Evolutionary conservation across 1,140 invertebrate species (phyloP).

Genomic region (Eupeodes corollae): DNA sequence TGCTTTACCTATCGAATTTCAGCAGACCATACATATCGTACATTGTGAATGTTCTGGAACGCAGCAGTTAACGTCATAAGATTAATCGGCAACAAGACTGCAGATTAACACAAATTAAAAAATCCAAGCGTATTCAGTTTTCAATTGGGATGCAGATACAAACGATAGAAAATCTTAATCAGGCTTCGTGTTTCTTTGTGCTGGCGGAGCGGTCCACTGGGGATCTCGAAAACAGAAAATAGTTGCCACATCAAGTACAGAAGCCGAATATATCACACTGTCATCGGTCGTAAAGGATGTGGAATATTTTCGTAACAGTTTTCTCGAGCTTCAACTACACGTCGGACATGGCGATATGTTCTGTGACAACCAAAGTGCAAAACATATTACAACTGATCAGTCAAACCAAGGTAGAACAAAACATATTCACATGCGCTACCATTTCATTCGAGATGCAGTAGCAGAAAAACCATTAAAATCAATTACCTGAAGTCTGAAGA

Average conservation of each 20-base stretch:
- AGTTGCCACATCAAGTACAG: no score
- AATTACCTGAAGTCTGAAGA: no score
- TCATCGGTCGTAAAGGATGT: slow-evolving; percentile 30
- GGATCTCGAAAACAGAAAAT: slow-evolving; percentile 22
- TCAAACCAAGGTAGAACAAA: slow-evolving; percentile 13
- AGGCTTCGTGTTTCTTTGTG: slow-evolving; percentile 23
- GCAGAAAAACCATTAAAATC: no score
- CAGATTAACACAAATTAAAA: neutral
- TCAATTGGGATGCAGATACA: neutral
- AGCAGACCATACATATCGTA: slow-evolving; percentile 37
- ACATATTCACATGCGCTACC: slow-evolving; percentile 8
- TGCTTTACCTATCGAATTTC: no score
- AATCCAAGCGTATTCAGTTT: slow-evolving; percentile 17
- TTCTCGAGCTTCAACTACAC: slow-evolving; percentile 1
- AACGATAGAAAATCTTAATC: no score
- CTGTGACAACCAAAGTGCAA: no score
- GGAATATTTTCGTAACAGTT: no score
- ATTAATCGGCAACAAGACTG: slow-evolving; percentile 26
- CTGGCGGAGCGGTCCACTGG: slow-evolving; percentile 27
- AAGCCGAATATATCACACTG: no score
- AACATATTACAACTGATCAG: slow-evolving; percentile 20
- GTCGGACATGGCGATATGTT: neutral
- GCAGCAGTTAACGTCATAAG: slow-evolving; percentile 30
- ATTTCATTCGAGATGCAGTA: slow-evolving; percentile 7
- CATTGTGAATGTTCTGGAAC: slow-evolving; percentile 24